Evolutionary conservation across 1,140 invertebrate species (phyloP), one percentile per base, ranked within the genome.

Genomic region (Diuraphis noxia): DNA sequence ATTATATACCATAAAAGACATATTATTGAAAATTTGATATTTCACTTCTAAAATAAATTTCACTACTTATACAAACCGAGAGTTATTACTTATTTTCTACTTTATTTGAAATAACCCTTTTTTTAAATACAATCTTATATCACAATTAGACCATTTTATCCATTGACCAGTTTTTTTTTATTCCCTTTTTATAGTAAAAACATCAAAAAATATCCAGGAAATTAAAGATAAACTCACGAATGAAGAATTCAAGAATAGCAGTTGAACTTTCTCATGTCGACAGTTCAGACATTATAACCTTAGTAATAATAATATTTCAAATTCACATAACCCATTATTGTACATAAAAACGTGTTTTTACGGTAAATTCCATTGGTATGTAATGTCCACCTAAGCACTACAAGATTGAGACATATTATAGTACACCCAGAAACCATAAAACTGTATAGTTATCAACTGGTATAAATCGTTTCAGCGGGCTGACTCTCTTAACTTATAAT

Each of bases 321-420:
- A 86, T 86, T 36, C 85, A 34, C 21, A 43, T 43, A 6, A 49
- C 19, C 85, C 46, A 25, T 52, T 52, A 41, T 10, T 30, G 23
- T 86, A 46, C 38, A 52, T 86, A 86, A 10, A 38, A 38, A 34
- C 1, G 43, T 23, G 46, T 36, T 86, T 86, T 86, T 86, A 86
- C 25, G 46, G 21, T 86, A 86, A 52, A 86, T 38, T 86, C 10
- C 46, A 52, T 52, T 36, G 46, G 13, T 43, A 30, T 77, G 10
- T 43, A 36, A 36, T 49, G 34, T 46, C 56, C 88, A n/a, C 72
- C 63, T 90, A 90, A 90, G 34, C 40, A 79, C 88, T 38, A 46
- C 40, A 25, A 90, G 72, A 90, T 90, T 90, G 88, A 90, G 72
- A 90, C 41, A 79, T 90, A 90, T 72, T 72, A 72, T 79, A 46